Evolutionary conservation across 2,113 vertebrate genomes (phyloP), one percentile per base, ranked within the genome.

Genomic region (Blennius ocellaris): DNA sequence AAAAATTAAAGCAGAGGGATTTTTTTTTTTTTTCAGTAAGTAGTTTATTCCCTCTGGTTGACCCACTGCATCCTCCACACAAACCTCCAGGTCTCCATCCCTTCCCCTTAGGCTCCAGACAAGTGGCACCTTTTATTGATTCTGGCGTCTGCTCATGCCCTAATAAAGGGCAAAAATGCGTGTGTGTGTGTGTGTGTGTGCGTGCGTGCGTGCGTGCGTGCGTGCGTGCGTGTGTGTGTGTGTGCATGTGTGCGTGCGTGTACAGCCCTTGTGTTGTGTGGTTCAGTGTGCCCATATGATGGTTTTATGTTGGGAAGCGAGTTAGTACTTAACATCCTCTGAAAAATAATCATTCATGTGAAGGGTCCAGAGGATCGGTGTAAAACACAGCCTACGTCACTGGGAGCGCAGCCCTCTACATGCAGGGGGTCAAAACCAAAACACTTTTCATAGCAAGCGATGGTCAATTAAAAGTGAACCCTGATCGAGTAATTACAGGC

Each of bases 351-450:
- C 77, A 86, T 83, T 92, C 80, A 86, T 80, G 45, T 57, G 64
- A 69, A 72, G 65, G 55, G 94, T 90, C 92, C 71, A 90, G 80
- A 55, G 84, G 69, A 80, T 69, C 52, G 47, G 80, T 89, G 93
- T 92, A 87, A 93, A 93, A 93, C 92, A 92, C 66, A 52, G 36
- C 66, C 77, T 90, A 87, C 92, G 84, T 92, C 92, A 93, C 86
- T 37, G 38, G 65, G 73, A 74, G 89, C 89, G 65, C 68, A 17
- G 77, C 81, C 91, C 79, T 84, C 69, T 83, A 80, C 85, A 84
- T 84, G 76, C 38, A 70, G 17, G 37, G 66, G 90, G 92, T 87
- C 92, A 85, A 69, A 79, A 80, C 80, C 58, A 85, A 84, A 92
- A 89, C 88, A 82, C 87, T 88, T 88, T 87, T 86, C 76, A 85